phyloP scores from a whole-genome alignment of 2,888 invertebrate genomes.

The Noctua comes region DNA sequence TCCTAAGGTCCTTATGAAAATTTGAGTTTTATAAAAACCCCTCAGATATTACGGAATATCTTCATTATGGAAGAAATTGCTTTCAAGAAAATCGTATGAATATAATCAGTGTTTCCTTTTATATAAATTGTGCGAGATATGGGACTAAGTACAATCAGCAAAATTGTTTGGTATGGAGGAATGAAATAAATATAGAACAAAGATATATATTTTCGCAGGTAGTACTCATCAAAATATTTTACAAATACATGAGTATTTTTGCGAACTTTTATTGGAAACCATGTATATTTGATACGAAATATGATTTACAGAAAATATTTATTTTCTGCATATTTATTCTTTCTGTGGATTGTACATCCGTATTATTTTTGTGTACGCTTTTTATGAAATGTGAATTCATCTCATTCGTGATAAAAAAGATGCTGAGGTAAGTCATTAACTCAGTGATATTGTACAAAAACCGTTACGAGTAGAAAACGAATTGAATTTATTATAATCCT shows the following conservation, averaged over 20 bases:
- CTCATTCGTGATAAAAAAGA: slow-evolving; percentile 17
- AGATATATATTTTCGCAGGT: neutral
- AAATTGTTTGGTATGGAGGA: neutral
- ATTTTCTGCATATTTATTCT: neutral
- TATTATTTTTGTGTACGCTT: slow-evolving; percentile 14
- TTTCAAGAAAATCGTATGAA: slow-evolving; percentile 58
- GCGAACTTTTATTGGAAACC: neutral
- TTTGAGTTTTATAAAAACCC: slow-evolving; percentile 67
- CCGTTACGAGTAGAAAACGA: neutral
- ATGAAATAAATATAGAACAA: neutral
- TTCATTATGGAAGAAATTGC: slow-evolving; percentile 74
- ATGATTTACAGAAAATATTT: neutral
- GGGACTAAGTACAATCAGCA: slow-evolving; percentile 15
- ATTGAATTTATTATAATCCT: slow-evolving; percentile 26
- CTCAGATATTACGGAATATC: slow-evolving; percentile 69
- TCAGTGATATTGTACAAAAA: slow-evolving; percentile 7
- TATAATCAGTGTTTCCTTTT: slow-evolving; percentile 50
- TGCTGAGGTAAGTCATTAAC: slow-evolving; percentile 20
- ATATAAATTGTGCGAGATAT: slow-evolving; percentile 29
- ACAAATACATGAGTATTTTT: neutral
- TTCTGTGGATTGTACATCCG: slow-evolving; percentile 26
- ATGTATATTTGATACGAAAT: neutral
- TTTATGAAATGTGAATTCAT: slow-evolving; percentile 22
- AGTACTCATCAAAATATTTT: neutral
- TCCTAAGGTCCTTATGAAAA: slow-evolving; percentile 66